Evolutionary conservation across 1,140 invertebrate genomes (phyloP), one percentile per base, ranked within the genome.

Genomic region (Penaeus japonicus): DNA sequence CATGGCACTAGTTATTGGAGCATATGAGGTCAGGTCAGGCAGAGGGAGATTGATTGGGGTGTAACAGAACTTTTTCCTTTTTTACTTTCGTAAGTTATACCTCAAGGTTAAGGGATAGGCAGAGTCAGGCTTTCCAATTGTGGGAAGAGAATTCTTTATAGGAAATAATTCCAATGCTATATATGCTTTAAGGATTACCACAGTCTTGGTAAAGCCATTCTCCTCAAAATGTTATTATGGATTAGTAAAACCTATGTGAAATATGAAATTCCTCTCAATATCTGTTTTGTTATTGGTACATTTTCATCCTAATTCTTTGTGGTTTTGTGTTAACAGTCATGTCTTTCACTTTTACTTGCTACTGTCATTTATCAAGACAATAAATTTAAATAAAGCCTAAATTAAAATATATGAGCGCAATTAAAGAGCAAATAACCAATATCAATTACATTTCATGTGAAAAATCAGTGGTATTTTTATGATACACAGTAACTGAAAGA

Each of bases 1-100:
- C 84, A 85, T 39, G 75, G 84, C 84, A 78, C 84, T 85, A 59
- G 54, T 79, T 79, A 85, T 54, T 85, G 75, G 73, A 78, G 75
- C 84, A 78, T 75, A 78, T 73, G 47, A 78, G 30, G 80, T 73
- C 57, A 81, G 35, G 81, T 73, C 24, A 35, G 79, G 78, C 85
- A 77, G 81, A 30, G 57, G 54, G n/a, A 65, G 59, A 78, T 85
- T 75, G 78, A 78, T 12, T 47, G 47, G 47, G 47, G 47, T 12
- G 47, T 47, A 47, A 47, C 47, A 47, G 47, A 47, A 47, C 47
- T 47, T 47, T 47, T 47, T 47, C 47, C 47, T 47, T 47, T 47
- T 79, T 79, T 53, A 79, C 30, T 75, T 75, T 65, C 35, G 83
- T 53, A 73, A 75, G 83, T 84, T 84, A 55, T 47, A 84, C 65